phyloP scores from a whole-genome alignment of 2,113 vertebrate species.

The Pseudorhombus dupliciocellatus region DNA sequence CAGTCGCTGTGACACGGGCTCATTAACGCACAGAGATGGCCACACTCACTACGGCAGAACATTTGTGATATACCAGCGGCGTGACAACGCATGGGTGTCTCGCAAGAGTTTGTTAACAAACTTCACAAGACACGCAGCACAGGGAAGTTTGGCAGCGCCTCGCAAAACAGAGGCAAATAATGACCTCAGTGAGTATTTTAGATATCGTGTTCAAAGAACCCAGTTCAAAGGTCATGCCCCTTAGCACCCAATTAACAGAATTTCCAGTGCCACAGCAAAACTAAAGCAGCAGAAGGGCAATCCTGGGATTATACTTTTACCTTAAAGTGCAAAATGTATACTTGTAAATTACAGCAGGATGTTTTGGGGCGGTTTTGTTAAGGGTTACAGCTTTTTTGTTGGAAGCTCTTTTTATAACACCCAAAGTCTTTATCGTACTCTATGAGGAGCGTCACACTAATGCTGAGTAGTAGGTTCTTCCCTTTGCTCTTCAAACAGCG shows the following conservation, averaged over 20 bases:
- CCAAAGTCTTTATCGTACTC: background rate
- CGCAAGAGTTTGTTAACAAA: slow-evolving; percentile 1
- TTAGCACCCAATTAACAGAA: slow-evolving; percentile 18
- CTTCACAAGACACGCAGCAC: background rate
- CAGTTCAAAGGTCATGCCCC: background rate
- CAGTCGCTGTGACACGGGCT: background rate
- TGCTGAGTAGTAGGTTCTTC: background rate
- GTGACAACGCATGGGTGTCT: background rate
- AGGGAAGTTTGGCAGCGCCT: background rate
- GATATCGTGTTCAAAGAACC: slow-evolving; percentile 5
- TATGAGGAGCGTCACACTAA: background rate
- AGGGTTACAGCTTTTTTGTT: background rate
- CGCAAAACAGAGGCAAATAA: background rate
- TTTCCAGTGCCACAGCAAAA: slow-evolving; percentile 5
- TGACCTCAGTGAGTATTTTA: background rate
- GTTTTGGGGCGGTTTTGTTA: too few relatives aligned
- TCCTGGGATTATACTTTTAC: background rate
- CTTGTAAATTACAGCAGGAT: background rate
- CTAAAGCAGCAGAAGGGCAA: background rate
- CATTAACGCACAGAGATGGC: background rate
- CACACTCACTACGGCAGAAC: background rate
- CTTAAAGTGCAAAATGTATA: background rate
- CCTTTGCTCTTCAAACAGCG: background rate
- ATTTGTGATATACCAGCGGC: background rate
- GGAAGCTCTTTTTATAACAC: background rate